phyloP scores from a whole-genome alignment of 2,888 invertebrate species.

The Chromoteleia sp. region DNA sequence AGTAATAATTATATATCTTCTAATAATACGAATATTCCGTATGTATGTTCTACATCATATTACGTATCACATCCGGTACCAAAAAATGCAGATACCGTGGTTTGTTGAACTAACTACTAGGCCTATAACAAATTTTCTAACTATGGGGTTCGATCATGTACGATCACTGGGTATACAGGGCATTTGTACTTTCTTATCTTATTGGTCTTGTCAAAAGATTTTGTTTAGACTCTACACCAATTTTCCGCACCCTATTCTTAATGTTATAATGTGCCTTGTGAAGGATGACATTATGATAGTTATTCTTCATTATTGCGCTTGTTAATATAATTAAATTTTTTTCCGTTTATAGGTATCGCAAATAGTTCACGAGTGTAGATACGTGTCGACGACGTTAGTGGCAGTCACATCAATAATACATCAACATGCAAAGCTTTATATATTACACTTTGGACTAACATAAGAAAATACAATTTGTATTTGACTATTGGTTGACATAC shows the following conservation, averaged over 20 bases:
- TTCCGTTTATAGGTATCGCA: constrained; percentile 64
- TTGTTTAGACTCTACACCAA: constrained; percentile 29
- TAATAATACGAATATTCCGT: too few species aligned
- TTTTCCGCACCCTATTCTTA: constrained; percentile 46
- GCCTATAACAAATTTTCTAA: constrained; percentile 63
- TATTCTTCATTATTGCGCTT: constrained; percentile 51
- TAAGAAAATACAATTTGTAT: constrained; percentile 63
- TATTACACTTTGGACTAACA: constrained; percentile 61
- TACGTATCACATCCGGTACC: too few species aligned
- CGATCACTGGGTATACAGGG: constrained; percentile 54
- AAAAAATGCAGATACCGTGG: too few species aligned
- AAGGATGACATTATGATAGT: constrained; percentile 58
- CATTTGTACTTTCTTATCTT: constrained; percentile 56
- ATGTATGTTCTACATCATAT: too few species aligned
- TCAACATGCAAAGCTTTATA: constrained; percentile 74
- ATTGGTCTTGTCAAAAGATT: constrained; percentile 42
- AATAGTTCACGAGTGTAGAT: constrained; percentile 72
- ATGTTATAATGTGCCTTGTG: constrained; percentile 62
- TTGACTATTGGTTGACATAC: constrained; percentile 45
- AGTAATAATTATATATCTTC: too few species aligned
- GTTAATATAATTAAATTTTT: constrained; percentile 39
- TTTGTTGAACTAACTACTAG: constrained; percentile 68
- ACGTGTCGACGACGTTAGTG: constrained; percentile 73
- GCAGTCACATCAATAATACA: constrained; percentile 72
- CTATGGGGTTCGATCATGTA: constrained; percentile 56